Conservation (phyloP, 2,797 vertebrate genomes). For the Luscinia luscinia region DNA sequence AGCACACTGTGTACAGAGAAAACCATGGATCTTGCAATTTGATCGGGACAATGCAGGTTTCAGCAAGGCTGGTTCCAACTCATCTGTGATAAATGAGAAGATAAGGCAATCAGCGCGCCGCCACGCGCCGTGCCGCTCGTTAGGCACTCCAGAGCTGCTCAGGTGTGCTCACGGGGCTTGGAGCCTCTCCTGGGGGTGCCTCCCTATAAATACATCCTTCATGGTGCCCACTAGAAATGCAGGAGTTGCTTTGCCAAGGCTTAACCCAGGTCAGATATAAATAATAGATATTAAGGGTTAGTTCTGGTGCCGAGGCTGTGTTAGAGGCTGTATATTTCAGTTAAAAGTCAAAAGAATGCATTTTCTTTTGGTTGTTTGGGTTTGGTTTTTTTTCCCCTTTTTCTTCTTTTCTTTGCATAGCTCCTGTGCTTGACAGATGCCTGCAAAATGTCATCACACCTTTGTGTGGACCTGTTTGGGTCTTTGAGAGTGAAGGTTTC, state of each 20-base stretch:
- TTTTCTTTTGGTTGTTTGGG: conserved; percentile 19
- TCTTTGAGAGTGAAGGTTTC: conserved; percentile 78
- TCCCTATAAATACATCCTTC: conserved; percentile 82
- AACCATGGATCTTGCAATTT: conserved; percentile 83
- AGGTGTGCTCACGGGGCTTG: conserved; percentile 82
- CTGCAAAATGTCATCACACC: conserved; percentile 79
- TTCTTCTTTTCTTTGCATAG: conserved; percentile 50
- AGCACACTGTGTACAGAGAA: conserved; percentile 78
- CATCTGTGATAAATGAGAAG: conserved; percentile 99
- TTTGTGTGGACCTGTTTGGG: conserved; percentile 75
- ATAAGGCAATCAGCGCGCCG: conserved; percentile 94
- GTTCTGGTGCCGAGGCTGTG: conserved; percentile 57
- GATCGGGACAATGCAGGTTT: conserved; percentile 90
- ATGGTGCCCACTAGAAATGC: conserved; percentile 83
- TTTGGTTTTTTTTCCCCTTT: not conserved
- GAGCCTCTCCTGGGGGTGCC: conserved; percentile 77
- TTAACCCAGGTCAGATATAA: conserved; percentile 81
- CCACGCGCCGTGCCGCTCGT: conserved; percentile 88
- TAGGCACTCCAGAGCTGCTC: conserved; percentile 86
- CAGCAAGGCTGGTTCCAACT: conserved; percentile 97
- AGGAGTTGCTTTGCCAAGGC: conserved; percentile 77
- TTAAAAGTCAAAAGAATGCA: conserved; percentile 68
- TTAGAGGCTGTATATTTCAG: conserved; percentile 63
- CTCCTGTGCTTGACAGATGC: conserved; percentile 75
- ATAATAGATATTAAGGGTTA: conserved; percentile 80